phyloP scores from a whole-genome alignment of 2,113 vertebrate genomes.

The Dryoscopus gambensis region DNA sequence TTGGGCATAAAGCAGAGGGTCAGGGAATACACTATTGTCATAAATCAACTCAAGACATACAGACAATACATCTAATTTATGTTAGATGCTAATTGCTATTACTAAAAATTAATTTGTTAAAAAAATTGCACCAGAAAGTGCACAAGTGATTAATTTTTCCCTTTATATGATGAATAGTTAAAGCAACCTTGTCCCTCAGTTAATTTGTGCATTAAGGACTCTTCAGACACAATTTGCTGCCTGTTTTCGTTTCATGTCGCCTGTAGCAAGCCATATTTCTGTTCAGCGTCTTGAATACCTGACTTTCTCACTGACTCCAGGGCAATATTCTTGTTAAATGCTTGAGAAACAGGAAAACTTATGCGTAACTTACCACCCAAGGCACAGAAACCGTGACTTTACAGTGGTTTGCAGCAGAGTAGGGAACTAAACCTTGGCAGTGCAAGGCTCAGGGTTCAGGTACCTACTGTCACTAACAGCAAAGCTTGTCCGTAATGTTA shows the following conservation, averaged over 20 bases:
- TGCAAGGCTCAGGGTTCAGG: not conserved
- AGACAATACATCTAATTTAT: not conserved
- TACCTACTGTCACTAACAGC: not conserved
- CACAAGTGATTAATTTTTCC: not conserved
- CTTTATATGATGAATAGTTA: not conserved
- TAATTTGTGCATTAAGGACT: not conserved
- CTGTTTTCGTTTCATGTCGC: not conserved
- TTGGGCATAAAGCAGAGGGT: not conserved
- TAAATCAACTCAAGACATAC: not conserved
- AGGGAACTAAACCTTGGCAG: not conserved
- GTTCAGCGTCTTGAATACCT: not conserved
- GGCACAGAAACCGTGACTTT: not conserved
- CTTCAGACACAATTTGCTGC: not conserved
- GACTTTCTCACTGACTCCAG: not conserved
- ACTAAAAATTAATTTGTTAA: not conserved
- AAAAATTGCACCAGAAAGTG: not conserved
- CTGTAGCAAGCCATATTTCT: not conserved
- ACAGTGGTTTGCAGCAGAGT: not conserved
- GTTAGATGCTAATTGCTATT: not conserved
- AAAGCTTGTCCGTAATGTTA: accelerated
- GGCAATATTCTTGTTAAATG: not conserved
- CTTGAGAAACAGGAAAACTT: not conserved
- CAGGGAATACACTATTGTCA: not conserved
- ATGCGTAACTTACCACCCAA: not conserved
- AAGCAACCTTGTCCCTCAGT: not conserved